Conservation (phyloP, 35 echinoderm and acorn worm species). For the Ophioderma brevispina region DNA sequence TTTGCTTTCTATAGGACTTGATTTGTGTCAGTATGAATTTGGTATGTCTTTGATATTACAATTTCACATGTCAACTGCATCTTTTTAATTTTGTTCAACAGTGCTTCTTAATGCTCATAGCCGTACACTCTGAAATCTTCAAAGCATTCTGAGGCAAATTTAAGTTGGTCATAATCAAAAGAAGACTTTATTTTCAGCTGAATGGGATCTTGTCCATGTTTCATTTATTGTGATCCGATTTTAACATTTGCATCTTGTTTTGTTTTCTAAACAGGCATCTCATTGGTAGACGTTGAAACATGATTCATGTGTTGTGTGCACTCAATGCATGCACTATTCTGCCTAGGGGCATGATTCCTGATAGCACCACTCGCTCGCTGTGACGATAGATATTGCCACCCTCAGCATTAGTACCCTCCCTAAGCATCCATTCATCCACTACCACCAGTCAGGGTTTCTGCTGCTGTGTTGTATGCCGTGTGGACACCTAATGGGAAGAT, state of each 20-base stretch:
- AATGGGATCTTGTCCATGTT: no score
- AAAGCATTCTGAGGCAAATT: background rate
- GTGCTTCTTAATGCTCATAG: background rate
- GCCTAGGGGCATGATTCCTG: background rate
- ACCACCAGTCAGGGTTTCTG: background rate
- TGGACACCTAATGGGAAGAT: background rate
- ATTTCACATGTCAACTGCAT: background rate
- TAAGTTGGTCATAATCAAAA: background rate
- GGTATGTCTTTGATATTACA: no score
- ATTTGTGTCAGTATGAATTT: no score
- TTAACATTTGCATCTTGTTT: background rate
- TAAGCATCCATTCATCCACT: background rate
- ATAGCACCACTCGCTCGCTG: background rate
- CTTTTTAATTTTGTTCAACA: background rate
- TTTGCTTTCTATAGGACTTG: no score
- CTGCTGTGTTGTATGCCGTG: background rate
- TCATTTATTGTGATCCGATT: no score
- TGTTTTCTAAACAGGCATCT: conserved; percentile 2
- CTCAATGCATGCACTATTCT: background rate
- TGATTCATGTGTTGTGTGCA: background rate
- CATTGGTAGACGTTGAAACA: background rate
- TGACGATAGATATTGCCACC: conserved; percentile 13
- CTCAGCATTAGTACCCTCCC: background rate
- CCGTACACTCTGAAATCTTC: background rate
- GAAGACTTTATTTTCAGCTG: no score